Evolutionary conservation across 2,797 vertebrate species (phyloP), one percentile per base, ranked within the genome.

Genomic region (Denticeps clupeoides): DNA sequence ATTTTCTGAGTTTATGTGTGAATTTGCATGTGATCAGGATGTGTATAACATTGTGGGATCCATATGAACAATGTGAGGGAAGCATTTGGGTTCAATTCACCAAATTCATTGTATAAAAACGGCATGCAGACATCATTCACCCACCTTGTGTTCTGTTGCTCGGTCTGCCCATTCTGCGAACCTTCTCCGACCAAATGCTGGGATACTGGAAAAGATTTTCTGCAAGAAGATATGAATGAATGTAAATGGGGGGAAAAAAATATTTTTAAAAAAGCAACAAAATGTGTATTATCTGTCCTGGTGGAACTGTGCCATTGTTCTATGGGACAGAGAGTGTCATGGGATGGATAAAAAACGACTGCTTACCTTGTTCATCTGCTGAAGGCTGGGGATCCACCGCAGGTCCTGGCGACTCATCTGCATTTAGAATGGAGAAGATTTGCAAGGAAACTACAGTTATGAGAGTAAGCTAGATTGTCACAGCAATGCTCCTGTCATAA

Each of bases 391-490:
- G 79, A 59, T 96, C 93, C 78, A 89, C 66, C 16, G 81, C 79
- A 0, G 89, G 79, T 50, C 84, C 83, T 25, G 85, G 79, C 45
- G 82, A 77, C 72, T 94, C 91, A 91, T 97, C 93, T 97, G 90
- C 88, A 85, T 92, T 91, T 84, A 94, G 89, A 95, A 90, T 87
- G 86, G 89, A 95, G 85, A 93, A 97, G 84, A 91, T 93, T 93
- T 91, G 89, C 89, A 92, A 89, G 84, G 89, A 94, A 86, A 94
- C 92, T 93, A 93, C 89, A 87, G 91, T 94, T 89, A 91, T 77
- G 67, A 91, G 73, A 87, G 86, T 85, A 83, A 89, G 77, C 66
- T 75, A 85, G 70, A 83, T 83, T 70, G 55, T 84, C 65, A 83
- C 74, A 55, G 75, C 55, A 72, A 65, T 70, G 63, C 4, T 71